Evolutionary conservation across 2,888 invertebrate genomes (phyloP), one percentile per base, ranked within the genome.

Genomic region (Eilema sororculum): DNA sequence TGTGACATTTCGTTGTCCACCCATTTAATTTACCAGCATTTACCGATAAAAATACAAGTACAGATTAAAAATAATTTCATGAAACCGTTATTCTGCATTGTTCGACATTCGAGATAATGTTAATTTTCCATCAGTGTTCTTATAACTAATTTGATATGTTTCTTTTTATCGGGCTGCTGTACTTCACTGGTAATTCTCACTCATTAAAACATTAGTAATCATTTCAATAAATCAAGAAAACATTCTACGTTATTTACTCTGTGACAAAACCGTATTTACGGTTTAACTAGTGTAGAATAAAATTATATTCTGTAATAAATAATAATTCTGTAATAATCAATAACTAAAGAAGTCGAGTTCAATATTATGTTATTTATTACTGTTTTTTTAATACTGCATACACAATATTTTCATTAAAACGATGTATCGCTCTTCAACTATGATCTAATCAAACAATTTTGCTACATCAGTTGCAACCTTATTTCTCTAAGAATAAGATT

Each of bases 1-100:
- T 89, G 83, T 83, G 80, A 81, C 84, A 72, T 76, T 75, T 76
- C 68, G 64, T 73, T 74, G 76, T 81, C 77, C 81, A 80, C 78
- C 81, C 72, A 72, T 69, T 72, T 74, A 71, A 71, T 69, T 72
- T 75, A 81, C 75, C 80, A 76, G 74, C 70, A 76, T 37, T 41
- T 24, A 68, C 60, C 37, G 41, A 41, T 20, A 8, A 52, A 41
- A 3, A 60, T 30, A 58, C 22, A 5, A 64, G 0, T n/a, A 77
- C 69, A 77, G 77, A 72, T 64, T 24, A 65, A 56, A 59, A 37
- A 59, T 30, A 20, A 30, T 16, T n/a, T 12, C 5, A 12, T 0
- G n/a, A 25, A 46, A 46, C n/a, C 52, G 52, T n/a, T 52, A 52
- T 9, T 9, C 0, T 16, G 3, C 8, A 16, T 41, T 16, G 41